Percentiles rank a stretch among this genome's conserved stretches.
Evolutionary conservation across 2,888 invertebrate species (phyloP).

Genomic region (Lycocerus yunnanus): DNA sequence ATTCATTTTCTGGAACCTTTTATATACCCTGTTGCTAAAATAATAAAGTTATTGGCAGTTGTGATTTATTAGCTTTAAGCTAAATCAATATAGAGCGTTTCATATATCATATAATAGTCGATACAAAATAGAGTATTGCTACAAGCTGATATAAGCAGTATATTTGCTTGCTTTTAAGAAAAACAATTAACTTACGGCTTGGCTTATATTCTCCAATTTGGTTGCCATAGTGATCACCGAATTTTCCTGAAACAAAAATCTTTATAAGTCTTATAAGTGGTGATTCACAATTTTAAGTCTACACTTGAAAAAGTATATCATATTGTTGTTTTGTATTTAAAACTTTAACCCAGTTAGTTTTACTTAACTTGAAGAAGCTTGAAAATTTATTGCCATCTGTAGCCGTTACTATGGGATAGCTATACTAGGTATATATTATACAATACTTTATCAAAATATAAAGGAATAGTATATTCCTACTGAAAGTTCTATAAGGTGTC

Average conservation of each 20-base stretch:
- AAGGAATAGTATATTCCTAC: not conserved
- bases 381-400: not conserved
- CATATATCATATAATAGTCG: slow-evolving; percentile 41
- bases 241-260: slow-evolving; percentile 47
- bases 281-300: not conserved
- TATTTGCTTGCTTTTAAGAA: slow-evolving; percentile 23
- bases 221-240: slow-evolving; percentile 50
- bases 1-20: slow-evolving; percentile 1
- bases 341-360: not conserved
- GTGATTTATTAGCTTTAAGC: slow-evolving; percentile 48
- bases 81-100: slow-evolving; percentile 48
- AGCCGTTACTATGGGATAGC: not conserved
- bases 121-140: slow-evolving; percentile 1
- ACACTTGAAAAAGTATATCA: not conserved
- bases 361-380: not conserved
- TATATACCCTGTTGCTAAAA: slow-evolving; percentile 38
- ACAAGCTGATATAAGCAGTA: slow-evolving; percentile 26
- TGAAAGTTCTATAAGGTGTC: not conserved
- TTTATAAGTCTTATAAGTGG: not conserved
- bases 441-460: not conserved
- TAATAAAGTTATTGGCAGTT: slow-evolving; percentile 51
- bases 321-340: not conserved
- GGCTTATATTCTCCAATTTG: slow-evolving; percentile 49
- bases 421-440: not conserved
- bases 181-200: slow-evolving; percentile 49